Base-by-base conservation (phyloP, 1,140 invertebrate genomes). In the Diprion similis region DNA sequence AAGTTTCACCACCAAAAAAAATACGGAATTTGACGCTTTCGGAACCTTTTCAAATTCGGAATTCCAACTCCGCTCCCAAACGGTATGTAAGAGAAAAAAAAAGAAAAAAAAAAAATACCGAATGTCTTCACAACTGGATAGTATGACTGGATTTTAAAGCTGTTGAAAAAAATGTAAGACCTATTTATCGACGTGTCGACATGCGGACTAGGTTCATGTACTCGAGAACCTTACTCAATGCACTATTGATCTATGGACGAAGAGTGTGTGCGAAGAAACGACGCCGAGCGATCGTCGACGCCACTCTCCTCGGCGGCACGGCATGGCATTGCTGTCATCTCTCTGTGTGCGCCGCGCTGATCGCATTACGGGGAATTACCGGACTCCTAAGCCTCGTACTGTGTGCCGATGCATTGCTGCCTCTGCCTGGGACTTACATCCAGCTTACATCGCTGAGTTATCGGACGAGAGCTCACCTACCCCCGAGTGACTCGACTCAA, bases 361-460 rank as follows among this genome's bases (percentile, higher is more conserved):
- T 86, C 86, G 83, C 80, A 87, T 87, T 87, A 87, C 83, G 83
- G 69, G 79, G 84, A 77, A 86, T 87, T 87, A 85, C 71, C 11
- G 78, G 80, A 84, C 80, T 79, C 79, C 76, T 86, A 85, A 86
- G 83, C 82, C 80, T 76, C 79, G 82, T 74, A 71, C 76, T 74
- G 75, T 37, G 24, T 46, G 59, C 73, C 74, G 77, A 75, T 76
- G 47, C 76, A 71, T 59, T 59, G 51, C 51, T 59, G 76, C 78
- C 80, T 79, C 78, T 77, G 75, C 74, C 65, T 73, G n/a, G 75
- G 78, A 82, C 81, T 85, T 86, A 85, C 83, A 84, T 70, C 79
- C 78, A 75, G 75, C 78, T 83, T 84, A 59, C 51, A 59, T 9
- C n/a, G 51, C n/a, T 8, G 51, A 59, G n/a, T 17, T 59, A 59